Percentiles rank a stretch among this genome's conserved stretches.
phyloP scores from a whole-genome alignment of 2,888 invertebrate genomes.

The Caenorhabditis sp. region DNA sequence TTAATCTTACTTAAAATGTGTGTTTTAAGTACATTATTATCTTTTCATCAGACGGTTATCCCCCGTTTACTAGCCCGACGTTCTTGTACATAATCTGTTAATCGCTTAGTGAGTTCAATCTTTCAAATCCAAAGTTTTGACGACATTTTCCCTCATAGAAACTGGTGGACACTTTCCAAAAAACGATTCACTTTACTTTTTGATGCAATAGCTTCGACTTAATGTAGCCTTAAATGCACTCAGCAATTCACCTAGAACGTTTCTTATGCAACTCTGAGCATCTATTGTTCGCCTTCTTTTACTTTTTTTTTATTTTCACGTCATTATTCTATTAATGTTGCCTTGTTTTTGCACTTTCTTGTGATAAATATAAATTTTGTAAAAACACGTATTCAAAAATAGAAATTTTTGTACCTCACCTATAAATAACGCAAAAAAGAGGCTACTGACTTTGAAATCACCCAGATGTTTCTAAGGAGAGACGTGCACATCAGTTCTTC shows the following conservation, averaged over 20 bases:
- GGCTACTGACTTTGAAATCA: background rate
- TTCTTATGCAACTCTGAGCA: conserved; percentile 22
- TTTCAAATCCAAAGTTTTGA: conserved; percentile 2
- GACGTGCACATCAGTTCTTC: conserved; percentile 13
- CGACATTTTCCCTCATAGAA: conserved; percentile 56
- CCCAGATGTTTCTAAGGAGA: background rate
- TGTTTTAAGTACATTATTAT: background rate
- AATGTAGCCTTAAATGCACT: conserved; percentile 59
- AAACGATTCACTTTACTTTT: conserved; percentile 41
- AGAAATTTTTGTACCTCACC: background rate
- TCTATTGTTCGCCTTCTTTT: conserved; percentile 42
- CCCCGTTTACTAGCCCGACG: background rate
- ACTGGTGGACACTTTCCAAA: conserved; percentile 56
- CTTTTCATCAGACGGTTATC: conserved; percentile 12
- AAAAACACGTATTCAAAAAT: background rate
- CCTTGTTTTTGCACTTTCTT: conserved; percentile 34
- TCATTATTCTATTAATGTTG: conserved; percentile 30
- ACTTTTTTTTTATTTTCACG: conserved; percentile 21
- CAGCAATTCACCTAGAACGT: conserved; percentile 56
- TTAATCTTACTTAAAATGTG: conserved; percentile 9
- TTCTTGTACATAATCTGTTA: conserved; percentile 43
- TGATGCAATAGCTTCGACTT: conserved; percentile 61
- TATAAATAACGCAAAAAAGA: background rate
- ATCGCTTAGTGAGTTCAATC: conserved; percentile 8
- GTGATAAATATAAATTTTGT: conserved; percentile 33